These are phyloP conservation scores for Thamnophis elegans DNA, from an alignment of 2,797 vertebrate species.

Conservation along the genomic window DNA sequence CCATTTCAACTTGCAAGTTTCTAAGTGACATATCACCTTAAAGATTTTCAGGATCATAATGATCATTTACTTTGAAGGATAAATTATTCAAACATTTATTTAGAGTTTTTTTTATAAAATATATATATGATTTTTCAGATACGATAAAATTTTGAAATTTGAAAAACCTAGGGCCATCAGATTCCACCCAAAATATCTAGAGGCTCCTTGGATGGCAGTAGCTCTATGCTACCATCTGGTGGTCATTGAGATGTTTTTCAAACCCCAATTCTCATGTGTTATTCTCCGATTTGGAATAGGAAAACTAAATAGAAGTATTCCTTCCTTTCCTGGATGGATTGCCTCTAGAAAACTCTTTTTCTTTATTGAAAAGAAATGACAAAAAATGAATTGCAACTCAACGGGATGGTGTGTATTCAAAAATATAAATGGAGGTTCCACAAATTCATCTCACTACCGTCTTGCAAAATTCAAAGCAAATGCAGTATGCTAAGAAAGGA, in stretches of 20 bases:
- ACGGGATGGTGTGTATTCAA: not conserved
- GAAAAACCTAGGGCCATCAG: not conserved
- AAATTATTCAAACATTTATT: not conserved
- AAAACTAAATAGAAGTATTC: not conserved
- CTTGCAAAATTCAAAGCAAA: not conserved
- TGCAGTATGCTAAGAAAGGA: not conserved
- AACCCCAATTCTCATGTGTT: not conserved
- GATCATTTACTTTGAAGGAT: not conserved
- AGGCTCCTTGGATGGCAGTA: not conserved
- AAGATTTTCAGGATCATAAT: not conserved
- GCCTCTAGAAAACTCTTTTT: not conserved
- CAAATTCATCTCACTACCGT: not conserved
- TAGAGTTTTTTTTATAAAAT: not conserved
- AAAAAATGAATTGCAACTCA: not conserved
- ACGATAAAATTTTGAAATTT: not conserved
- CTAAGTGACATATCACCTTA: not conserved
- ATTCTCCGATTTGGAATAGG: not conserved
- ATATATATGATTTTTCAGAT: not conserved
- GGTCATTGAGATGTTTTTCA: not conserved
- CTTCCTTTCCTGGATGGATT: not conserved
- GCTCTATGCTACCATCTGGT: not conserved
- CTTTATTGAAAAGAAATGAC: not conserved
- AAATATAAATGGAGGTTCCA: not conserved
- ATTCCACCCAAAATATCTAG: not conserved
- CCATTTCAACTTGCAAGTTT: not conserved